Conservation (phyloP, 2,113 vertebrate species). For the Orientallactaga bullata region DNA sequence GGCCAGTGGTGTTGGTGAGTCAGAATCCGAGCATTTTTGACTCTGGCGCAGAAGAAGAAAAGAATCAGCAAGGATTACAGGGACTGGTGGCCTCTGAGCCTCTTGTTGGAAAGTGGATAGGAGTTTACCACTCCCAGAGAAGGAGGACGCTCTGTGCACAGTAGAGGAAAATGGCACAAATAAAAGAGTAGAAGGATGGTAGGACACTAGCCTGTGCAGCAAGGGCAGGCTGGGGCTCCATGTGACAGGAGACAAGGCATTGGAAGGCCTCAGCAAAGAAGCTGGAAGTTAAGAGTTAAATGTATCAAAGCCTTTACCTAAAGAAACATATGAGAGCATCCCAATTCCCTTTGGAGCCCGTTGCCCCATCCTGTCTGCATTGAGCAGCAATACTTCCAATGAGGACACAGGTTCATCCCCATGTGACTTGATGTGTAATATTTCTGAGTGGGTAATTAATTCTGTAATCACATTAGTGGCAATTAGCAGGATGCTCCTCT, state of each 20-base stretch:
- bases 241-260: background rate
- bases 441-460: slow-evolving; percentile 79
- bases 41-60: too few relatives aligned
- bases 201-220: background rate
- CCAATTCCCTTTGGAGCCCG: slow-evolving; percentile 5
- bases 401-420: slow-evolving; percentile 32
- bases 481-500: slow-evolving; percentile 73
- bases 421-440: slow-evolving; percentile 57
- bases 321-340: background rate
- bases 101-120: background rate
- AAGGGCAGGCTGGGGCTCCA: background rate
- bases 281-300: background rate
- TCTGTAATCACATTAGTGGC: slow-evolving; percentile 71
- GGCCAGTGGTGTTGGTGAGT: background rate
- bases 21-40: background rate
- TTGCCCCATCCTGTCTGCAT: background rate
- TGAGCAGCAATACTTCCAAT: background rate
- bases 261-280: background rate
- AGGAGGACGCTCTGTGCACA: background rate
- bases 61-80: background rate
- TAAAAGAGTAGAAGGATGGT: accelerated
- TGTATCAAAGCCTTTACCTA: background rate
- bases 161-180: accelerated
- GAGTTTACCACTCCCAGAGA: background rate
- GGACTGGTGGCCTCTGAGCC: background rate